Conservation (phyloP, 2,113 vertebrate species). For the Nothobranchius kuhntae region DNA sequence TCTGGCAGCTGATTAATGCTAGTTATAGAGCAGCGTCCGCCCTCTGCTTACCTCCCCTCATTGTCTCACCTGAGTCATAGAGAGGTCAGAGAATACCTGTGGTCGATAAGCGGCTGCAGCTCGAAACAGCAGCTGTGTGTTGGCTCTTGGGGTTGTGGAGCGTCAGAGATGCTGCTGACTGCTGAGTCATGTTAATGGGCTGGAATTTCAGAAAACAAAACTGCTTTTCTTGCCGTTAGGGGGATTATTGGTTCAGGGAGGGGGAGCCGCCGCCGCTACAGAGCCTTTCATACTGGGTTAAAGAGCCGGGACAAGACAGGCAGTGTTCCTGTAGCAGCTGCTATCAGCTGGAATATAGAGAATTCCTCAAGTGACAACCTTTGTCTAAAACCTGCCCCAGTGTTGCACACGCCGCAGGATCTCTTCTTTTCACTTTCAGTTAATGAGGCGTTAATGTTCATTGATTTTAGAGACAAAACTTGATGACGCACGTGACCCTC, state of each 20-base stretch:
- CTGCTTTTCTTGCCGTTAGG: conserved; percentile 87
- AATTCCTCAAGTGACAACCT: too few species aligned
- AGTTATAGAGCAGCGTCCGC: conserved; percentile 12
- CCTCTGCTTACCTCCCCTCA: conserved; percentile 30
- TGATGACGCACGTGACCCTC: too few species aligned
- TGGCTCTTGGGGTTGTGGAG: conserved; percentile 18
- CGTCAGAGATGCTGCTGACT: conserved; percentile 40
- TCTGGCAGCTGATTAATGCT: conserved; percentile 39
- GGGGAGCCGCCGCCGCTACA: conserved; percentile 77
- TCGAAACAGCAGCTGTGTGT: conserved; percentile 45
- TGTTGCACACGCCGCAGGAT: too few species aligned
- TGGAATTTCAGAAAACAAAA: conserved; percentile 84
- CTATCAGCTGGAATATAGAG: too few species aligned
- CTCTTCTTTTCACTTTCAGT: too few species aligned
- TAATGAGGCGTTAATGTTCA: too few species aligned
- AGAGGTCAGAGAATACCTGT: conserved; percentile 38
- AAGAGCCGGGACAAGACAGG: conserved; percentile 79
- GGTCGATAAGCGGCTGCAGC: background rate
- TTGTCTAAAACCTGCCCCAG: too few species aligned
- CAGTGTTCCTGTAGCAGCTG: too few species aligned
- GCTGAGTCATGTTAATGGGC: conserved; percentile 73
- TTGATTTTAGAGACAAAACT: too few species aligned
- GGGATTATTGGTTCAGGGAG: conserved; percentile 80
- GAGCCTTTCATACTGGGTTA: conserved; percentile 87
- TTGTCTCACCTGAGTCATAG: conserved; percentile 32